These are phyloP conservation scores for Ophiodon elongatus DNA, from an alignment of 2,113 vertebrate genomes.

Conservation along the genomic window DNA sequence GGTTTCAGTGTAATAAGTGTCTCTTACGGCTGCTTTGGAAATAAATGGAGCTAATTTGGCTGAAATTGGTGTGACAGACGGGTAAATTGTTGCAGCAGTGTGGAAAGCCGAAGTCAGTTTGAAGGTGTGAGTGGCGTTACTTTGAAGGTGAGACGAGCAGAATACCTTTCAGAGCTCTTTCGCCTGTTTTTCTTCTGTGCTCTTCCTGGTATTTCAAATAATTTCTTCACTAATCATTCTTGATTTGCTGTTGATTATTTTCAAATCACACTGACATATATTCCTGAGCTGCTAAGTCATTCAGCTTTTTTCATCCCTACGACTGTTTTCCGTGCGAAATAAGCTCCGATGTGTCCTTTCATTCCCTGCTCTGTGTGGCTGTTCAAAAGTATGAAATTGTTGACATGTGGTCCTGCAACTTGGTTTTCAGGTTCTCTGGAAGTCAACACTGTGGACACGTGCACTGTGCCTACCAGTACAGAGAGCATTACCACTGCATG, in stretches of 20 bases:
- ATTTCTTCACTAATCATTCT: conserved; percentile 42
- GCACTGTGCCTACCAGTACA: conserved; percentile 98
- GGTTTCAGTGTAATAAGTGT: conserved; percentile 87
- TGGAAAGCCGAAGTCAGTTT: conserved; percentile 73
- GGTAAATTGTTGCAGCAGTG: conserved; percentile 82
- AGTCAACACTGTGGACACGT: conserved; percentile 99
- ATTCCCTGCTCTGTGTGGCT: not conserved
- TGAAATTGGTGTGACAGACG: conserved; percentile 87
- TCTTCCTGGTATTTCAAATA: conserved; percentile 44
- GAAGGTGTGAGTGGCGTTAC: conserved; percentile 58
- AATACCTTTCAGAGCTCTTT: conserved; percentile 58
- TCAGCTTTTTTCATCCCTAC: conserved; percentile 9
- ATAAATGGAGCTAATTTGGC: conserved; percentile 88
- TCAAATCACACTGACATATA: conserved; percentile 14
- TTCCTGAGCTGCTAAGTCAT: conserved; percentile 23
- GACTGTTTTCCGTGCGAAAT: conserved; percentile 14
- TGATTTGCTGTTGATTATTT: conserved; percentile 51
- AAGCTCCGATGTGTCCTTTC: conserved; percentile 6
- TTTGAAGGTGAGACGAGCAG: conserved; percentile 73
- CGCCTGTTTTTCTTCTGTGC: conserved; percentile 41
- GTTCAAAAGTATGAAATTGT: conserved; percentile 20
- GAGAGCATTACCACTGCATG: conserved; percentile 99
- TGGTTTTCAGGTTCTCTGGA: conserved; percentile 92
- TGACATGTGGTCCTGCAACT: conserved; percentile 28
- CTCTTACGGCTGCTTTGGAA: conserved; percentile 85